Evolutionary conservation across 92 coral and sea anemone species (phyloP).

Genomic region (Meandrina meandrites): DNA sequence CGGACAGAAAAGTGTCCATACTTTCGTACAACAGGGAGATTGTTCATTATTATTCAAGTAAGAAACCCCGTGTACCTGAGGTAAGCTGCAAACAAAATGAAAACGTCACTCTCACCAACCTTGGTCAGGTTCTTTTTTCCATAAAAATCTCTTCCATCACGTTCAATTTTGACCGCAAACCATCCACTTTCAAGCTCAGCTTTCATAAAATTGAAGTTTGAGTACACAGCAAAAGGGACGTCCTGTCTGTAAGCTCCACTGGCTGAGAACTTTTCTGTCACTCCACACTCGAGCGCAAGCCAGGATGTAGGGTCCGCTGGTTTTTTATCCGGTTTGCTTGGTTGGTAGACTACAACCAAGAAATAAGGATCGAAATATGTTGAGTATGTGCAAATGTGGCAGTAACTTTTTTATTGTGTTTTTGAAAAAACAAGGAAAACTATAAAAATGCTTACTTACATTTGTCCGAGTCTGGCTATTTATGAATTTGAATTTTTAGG

Average conservation of each 20-base stretch:
- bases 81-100: too few species aligned
- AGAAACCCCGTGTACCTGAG: too few species aligned
- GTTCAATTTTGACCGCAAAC: constrained; percentile 82
- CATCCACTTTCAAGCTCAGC: constrained; percentile 77
- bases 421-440: background rate
- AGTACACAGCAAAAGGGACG: constrained; percentile 67
- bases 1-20: too few species aligned
- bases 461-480: too few species aligned
- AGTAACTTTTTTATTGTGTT: too few species aligned
- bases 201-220: constrained; percentile 68
- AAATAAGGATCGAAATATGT: background rate
- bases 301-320: constrained; percentile 77
- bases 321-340: constrained; percentile 73
- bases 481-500: too few species aligned
- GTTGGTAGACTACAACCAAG: constrained; percentile 38
- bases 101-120: constrained; percentile 18
- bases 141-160: constrained; percentile 65
- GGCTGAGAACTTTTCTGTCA: constrained; percentile 76
- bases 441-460: too few species aligned
- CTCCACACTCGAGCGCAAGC: constrained; percentile 84
- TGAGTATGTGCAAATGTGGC: too few species aligned
- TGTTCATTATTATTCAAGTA: too few species aligned
- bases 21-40: too few species aligned
- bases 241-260: constrained; percentile 56
- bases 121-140: constrained; percentile 60